Base-by-base conservation (phyloP, 2,113 vertebrate genomes). In the Halichoeres trimaculatus region DNA sequence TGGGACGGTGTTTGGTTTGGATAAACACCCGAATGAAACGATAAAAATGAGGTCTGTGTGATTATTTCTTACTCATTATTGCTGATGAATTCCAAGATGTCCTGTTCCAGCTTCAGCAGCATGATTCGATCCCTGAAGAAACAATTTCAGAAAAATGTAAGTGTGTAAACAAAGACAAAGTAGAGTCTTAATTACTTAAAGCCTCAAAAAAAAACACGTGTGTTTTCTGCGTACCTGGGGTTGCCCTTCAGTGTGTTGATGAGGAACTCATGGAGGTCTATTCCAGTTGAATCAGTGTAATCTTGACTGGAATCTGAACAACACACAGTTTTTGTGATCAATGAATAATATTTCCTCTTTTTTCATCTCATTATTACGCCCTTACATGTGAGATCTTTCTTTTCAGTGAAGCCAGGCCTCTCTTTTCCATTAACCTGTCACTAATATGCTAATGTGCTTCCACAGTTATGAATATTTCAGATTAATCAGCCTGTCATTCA, bases 1-100 rank as follows among this genome's bases (percentile, higher is more conserved):
- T 34, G 47, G 24, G 24, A 8, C 0, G 10, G 24, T 20, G 16
- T 56, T 70, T 35, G n/a, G 16, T 41, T 11, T 19, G 54, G 36
- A 45, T 19, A 40, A 16, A 35, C 40, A 53, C 30, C 14, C 23
- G 12, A 57, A 50, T n/a, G 4, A 24, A n/a, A n/a, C n/a, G n/a
- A n/a, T n/a, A n/a, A n/a, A n/a, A 16, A 56, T 40, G 8, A 47
- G 8, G 16, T 38, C 12, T 10, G 23, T 34, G 24, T 19, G 13
- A 50, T 54, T 35, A 12, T 17, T 36, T 64, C 97, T 96, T 95
- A 99, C 98, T 99, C 97, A 74, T 98, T 98, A 95, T 97, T 97
- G 94, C 95, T 95, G 96, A 99, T 98, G 95, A 99, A 99, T 95
- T 99, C 98, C 92, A 99, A 95, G 93, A 99, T 98, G 94, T 99